Evolutionary conservation across 2,113 vertebrate genomes (phyloP).

Genomic region (Turnix velox): DNA sequence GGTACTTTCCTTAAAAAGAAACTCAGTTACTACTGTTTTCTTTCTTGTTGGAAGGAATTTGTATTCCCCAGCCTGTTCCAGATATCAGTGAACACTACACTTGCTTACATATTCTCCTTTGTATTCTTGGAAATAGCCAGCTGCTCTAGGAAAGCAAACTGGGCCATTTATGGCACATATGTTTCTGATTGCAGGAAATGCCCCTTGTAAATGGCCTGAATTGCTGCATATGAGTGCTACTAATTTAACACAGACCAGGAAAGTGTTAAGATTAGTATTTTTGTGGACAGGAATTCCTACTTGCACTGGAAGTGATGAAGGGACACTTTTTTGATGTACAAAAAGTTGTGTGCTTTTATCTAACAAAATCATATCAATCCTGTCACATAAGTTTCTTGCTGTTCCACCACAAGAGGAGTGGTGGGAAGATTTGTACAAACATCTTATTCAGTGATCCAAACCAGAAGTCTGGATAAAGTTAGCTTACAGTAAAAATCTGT

Average conservation of each 20-base stretch:
- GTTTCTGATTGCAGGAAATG: constrained; percentile 58
- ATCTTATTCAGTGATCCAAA: background rate
- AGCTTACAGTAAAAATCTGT: background rate
- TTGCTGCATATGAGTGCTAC: constrained; percentile 21
- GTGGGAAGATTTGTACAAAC: constrained; percentile 9
- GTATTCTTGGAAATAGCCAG: constrained; percentile 41
- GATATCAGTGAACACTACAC: constrained; percentile 1
- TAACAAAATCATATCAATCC: background rate
- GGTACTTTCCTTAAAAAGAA: background rate
- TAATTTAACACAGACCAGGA: constrained; percentile 49
- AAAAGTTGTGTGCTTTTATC: constrained; percentile 12
- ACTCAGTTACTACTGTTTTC: background rate
- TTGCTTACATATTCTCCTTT: constrained; percentile 43
- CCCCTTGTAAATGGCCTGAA: constrained; percentile 46
- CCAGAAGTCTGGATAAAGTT: constrained; percentile 25
- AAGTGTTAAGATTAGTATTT: constrained; percentile 51
- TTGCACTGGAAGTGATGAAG: constrained; percentile 29
- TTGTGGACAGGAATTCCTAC: background rate
- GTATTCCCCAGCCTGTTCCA: background rate
- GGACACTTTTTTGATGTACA: constrained; percentile 30
- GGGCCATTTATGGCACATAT: constrained; percentile 6
- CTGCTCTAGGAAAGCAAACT: constrained; percentile 47
- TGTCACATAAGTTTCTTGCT: background rate
- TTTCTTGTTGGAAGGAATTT: background rate
- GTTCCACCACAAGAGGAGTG: background rate